These are phyloP conservation scores for Toxotes jaculatrix DNA, from an alignment of 2,113 vertebrate genomes.

Conservation along the genomic window DNA sequence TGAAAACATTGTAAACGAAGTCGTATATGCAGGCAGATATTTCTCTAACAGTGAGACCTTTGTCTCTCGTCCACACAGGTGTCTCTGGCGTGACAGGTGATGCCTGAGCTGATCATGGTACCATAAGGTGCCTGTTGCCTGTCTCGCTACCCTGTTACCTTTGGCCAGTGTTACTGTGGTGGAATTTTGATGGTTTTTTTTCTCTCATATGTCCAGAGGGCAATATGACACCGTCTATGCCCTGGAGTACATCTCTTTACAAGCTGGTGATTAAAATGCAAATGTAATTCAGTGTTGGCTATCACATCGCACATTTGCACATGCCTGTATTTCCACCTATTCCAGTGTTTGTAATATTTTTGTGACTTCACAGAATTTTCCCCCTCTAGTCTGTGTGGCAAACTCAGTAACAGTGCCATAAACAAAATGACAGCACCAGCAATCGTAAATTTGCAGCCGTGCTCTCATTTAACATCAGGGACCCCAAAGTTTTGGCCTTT, in stretches of 20 bases:
- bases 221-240: conserved; percentile 2
- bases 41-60: conserved; percentile 35
- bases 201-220: not conserved
- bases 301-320: conserved; percentile 17
- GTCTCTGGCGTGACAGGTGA: conserved; percentile 72
- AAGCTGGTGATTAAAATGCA: conserved; percentile 43
- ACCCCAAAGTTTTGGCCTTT: conserved; percentile 67
- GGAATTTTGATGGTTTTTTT: conserved; percentile 15
- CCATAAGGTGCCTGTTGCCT: conserved; percentile 70
- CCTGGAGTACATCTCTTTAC: conserved; percentile 12
- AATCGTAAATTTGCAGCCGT: conserved; percentile 37
- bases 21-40: not conserved
- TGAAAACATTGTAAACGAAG: not conserved
- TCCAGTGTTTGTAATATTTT: not conserved
- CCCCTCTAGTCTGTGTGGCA: not conserved
- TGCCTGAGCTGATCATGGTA: conserved; percentile 66
- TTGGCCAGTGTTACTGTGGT: not conserved
- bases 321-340: not conserved
- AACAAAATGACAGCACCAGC: conserved; percentile 17
- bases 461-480: conserved; percentile 25
- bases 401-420: conserved; percentile 1
- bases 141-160: conserved; percentile 23
- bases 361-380: not conserved
- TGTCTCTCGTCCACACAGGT: conserved; percentile 63
- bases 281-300: conserved; percentile 10